Base-by-base conservation (phyloP, 37 sponge, comb jelly and placozoan species). In the Crambe crambe region DNA sequence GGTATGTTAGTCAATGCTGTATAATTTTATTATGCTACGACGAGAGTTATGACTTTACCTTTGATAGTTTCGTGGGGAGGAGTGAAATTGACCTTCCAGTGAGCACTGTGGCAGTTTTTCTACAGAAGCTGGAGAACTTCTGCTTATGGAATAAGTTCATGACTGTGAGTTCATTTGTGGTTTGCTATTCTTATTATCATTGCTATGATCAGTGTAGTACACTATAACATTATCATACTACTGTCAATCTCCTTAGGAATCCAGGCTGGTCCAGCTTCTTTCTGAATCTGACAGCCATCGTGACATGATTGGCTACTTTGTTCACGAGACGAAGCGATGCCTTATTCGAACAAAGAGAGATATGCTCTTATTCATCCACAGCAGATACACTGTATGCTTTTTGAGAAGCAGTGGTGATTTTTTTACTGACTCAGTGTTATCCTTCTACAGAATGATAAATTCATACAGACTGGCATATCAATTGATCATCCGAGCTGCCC, bases 21-120 rank as follows among this genome's bases (percentile, higher is more conserved):
- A 4, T 68, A 4, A 68, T 34, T 44, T 27, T 72, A 42, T 43
- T 26, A n/a, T 72, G 23, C n/a, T 44, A n/a, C n/a, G n/a, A n/a
- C n/a, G n/a, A 37, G 21, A 41, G 36, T 25, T 57, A 27, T 37
- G 54, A 3, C 5, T 35, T 74, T 30, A 12, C 29, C 31, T 21
- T 22, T 58, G 3, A 4, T 38, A 76, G 76, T 39, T 86, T 86
- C 63, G 65, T 80, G 74, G 87, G 87, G 43, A 62, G 87, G 21
- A 69, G 75, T 43, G 87, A 80, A 25, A 73, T 86, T 17, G 70
- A 86, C 27, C 58, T 63, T 29, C 86, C 86, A n/a, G 44, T 85
- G 59, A 57, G 3, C 15, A 29, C 47, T 18, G 63, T 84, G 26
- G 85, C 68, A 20, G 29, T 36, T 22, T 58, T 41, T 36, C 4